Evolutionary conservation across 2,888 invertebrate genomes (phyloP).

Genomic region (Biston betularia): DNA sequence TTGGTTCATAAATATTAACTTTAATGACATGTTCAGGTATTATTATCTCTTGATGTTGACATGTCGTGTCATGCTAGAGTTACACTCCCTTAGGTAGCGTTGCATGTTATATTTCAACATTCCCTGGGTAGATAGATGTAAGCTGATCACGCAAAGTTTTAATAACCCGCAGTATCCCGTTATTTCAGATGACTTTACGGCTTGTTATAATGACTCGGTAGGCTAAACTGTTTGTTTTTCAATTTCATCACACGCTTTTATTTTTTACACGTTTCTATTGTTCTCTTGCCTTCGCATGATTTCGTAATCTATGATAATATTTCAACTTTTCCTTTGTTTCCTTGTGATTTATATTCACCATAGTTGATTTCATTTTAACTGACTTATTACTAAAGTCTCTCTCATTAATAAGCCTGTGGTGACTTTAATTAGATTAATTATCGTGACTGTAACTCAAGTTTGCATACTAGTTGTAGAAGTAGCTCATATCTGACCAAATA

Average conservation of each 20-base stretch:
- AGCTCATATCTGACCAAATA: slow-evolving; percentile 47
- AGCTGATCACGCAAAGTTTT: slow-evolving; percentile 64
- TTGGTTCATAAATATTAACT: slow-evolving; percentile 42
- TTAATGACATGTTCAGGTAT: slow-evolving; percentile 53
- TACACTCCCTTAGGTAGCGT: slow-evolving; percentile 48
- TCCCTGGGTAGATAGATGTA: slow-evolving; percentile 53
- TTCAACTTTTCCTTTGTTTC: slow-evolving; percentile 51
- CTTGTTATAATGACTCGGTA: slow-evolving; percentile 42
- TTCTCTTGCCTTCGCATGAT: slow-evolving; percentile 53
- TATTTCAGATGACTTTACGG: slow-evolving; percentile 62
- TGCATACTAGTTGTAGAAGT: slow-evolving; percentile 45
- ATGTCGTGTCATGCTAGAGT: slow-evolving; percentile 56
- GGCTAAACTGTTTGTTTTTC: slow-evolving; percentile 58
- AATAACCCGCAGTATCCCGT: slow-evolving; percentile 65
- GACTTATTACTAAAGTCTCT: slow-evolving; percentile 15
- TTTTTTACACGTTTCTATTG: slow-evolving; percentile 69
- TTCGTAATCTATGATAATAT: slow-evolving; percentile 51
- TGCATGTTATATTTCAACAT: slow-evolving; percentile 50
- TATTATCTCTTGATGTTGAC: slow-evolving; percentile 56
- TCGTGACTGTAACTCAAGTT: slow-evolving; percentile 45
- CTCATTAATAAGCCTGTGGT: slow-evolving; percentile 31
- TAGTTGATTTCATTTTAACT: slow-evolving; percentile 17
- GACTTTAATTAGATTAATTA: slow-evolving; percentile 53
- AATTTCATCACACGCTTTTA: slow-evolving; percentile 62
- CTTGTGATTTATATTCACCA: slow-evolving; percentile 39